Base-by-base conservation (phyloP, 37 sponge, comb jelly and placozoan species). In the Halichondria panicea region DNA sequence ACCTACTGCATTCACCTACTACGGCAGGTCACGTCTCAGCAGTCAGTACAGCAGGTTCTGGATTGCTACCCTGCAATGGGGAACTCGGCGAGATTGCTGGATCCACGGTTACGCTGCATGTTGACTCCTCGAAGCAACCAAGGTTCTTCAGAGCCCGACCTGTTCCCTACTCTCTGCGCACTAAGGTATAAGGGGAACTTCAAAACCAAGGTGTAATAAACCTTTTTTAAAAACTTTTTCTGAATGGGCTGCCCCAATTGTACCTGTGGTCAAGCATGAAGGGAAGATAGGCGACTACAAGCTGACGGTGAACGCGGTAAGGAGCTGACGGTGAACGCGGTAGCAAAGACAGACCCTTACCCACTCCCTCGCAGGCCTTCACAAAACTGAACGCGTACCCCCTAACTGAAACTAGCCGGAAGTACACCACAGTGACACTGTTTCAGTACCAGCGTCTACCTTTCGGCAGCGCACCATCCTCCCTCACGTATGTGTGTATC, bases 221-320 rank as follows among this genome's bases (percentile, higher is more conserved):
- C 12, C 70, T 19, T 0, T 63, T 84, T 5, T n/a, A n/a, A n/a
- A n/a, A n/a, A 32, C 30, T 5, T 41, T 48, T 37, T 50, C 55
- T 6, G 79, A 85, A 32, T 85, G 86, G 86, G 86, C 79, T 13
- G 65, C 86, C 36, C 79, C 86, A 43, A 65, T 85, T 38, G 86
- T 85, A 18, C 79, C 79, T 12, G 79, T 85, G 34, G n/a, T 46
- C 22, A 85, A 85, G 48, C 55, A 42, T 2, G 74, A 78, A 34
- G 74, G 74, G 4, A 21, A 28, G 2, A n/a, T n/a, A n/a, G n/a
- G n/a, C n/a, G n/a, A n/a, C n/a, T n/a, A n/a, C n/a, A n/a, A n/a
- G n/a, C n/a, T n/a, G n/a, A n/a, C n/a, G n/a, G n/a, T n/a, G n/a
- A n/a, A n/a, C n/a, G n/a, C n/a, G n/a, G n/a, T n/a, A n/a, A n/a